Base-by-base conservation (phyloP, 2,888 invertebrate species). In the Bruchidius siliquastri region DNA sequence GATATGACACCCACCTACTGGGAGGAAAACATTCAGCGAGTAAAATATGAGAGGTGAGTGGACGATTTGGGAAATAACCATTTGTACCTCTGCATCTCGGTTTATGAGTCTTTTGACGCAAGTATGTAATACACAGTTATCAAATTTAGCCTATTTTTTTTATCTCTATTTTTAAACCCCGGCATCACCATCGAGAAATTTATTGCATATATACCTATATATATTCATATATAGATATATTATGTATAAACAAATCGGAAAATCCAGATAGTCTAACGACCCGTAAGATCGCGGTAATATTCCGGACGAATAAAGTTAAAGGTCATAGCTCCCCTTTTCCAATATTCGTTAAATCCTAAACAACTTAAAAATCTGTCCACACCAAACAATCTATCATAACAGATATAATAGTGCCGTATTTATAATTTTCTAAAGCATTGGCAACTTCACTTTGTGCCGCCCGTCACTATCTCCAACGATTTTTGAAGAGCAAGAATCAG, bases 21-120 rank as follows among this genome's bases (percentile, higher is more conserved):
- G 89, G 88, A 89, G 82, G 88, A 88, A 79, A 88, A 82, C 84
- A 86, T 85, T 82, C 88, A 82, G 85, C 88, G 87, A 81, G 87
- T 89, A 70, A 89, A 89, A 82, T 89, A 87, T 81, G 89, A 89
- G 82, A 88, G 88, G 89, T 89, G 49, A 71, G 71, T 49, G 20
- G 20, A 6, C 13, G 20, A 20, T n/a, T n/a, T n/a, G n/a, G n/a
- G 13, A 21, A 18, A 71, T 18, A 67, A 67, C 8, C 21, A 2
- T 22, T 20, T 13, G 71, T 32, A 30, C 71, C 21, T 49, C 6
- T 49, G 49, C 49, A 26, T 26, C 26, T 26, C 26, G 8, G 8
- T 26, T 26, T 49, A n/a, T 49, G 49, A 49, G 3, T 13, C 13
- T 13, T 49, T 3, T 49, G 49, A 49, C 49, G 49, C 49, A 49